phyloP scores from a whole-genome alignment of 2,113 vertebrate species.

The Mesembrinibis cayennensis region DNA sequence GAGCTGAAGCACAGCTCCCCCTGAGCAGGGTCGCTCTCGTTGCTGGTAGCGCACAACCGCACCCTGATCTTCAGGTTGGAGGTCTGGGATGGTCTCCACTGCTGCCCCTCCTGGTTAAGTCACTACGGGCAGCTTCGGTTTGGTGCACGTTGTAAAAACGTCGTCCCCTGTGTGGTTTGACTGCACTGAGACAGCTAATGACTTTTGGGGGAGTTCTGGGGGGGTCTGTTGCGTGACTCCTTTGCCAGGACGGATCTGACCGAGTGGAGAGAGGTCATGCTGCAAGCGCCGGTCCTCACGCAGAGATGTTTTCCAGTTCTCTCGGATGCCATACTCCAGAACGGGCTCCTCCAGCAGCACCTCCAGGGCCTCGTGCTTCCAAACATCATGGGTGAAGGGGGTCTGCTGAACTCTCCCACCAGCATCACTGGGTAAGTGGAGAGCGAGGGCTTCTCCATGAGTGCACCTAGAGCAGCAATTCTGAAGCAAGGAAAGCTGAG shows the following conservation, averaged over 20 bases:
- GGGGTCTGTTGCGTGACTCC: neutral
- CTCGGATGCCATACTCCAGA: neutral
- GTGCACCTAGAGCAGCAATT: neutral
- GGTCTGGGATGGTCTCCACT: neutral
- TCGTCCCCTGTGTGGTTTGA: neutral
- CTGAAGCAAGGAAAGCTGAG: neutral
- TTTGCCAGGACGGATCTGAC: neutral
- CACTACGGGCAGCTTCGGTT: neutral
- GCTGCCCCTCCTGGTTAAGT: neutral
- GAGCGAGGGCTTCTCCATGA: neutral
- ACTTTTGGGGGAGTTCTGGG: neutral
- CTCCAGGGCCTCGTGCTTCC: constrained; percentile 14
- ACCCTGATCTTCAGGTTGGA: accelerated
- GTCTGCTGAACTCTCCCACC: constrained; percentile 2
- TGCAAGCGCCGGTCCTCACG: neutral
- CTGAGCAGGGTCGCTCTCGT: accelerated
- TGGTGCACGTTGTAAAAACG: accelerated
- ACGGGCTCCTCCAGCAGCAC: neutral
- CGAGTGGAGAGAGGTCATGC: neutral
- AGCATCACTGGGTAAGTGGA: constrained; percentile 45
- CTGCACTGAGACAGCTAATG: neutral
- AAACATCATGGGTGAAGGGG: constrained; percentile 24
- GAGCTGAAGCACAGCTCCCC: neutral
- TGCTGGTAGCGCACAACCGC: neutral
- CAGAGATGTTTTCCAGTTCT: constrained; percentile 31